phyloP scores from a whole-genome alignment of 2,113 vertebrate genomes.

The Cochlearius cochlearius region DNA sequence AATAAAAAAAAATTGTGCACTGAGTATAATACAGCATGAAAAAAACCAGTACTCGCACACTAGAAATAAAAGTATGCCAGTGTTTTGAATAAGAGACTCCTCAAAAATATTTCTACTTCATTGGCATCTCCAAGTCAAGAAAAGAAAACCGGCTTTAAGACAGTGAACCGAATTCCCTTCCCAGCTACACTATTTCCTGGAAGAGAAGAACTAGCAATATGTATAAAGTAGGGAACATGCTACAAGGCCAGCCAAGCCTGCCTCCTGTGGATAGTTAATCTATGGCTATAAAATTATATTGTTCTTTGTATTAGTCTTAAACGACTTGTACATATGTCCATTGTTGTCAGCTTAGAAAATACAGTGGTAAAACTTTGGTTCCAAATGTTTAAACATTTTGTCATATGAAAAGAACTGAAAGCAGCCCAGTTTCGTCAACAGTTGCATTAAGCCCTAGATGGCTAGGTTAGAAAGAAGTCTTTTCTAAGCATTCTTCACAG shows the following conservation, averaged over 20 bases:
- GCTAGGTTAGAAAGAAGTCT: not conserved
- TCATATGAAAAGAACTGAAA: not conserved
- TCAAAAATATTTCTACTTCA: not conserved
- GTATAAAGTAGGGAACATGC: not conserved
- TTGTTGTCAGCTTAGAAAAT: slow-evolving; percentile 18
- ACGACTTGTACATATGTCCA: not conserved
- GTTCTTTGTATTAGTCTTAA: slow-evolving; percentile 1
- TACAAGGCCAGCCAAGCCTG: not conserved
- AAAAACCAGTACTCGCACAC: not conserved
- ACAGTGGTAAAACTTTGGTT: not conserved
- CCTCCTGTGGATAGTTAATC: not conserved
- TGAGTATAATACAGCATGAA: not conserved
- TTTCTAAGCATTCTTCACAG: not conserved
- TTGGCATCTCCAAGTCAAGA: not conserved
- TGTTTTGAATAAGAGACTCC: not conserved
- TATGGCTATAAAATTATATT: not conserved
- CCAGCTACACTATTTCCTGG: not conserved
- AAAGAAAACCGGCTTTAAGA: not conserved
- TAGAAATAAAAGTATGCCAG: not conserved
- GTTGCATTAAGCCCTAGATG: not conserved
- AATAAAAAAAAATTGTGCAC: not conserved
- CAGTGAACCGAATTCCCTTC: not conserved
- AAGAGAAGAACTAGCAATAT: not conserved
- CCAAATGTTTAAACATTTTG: not conserved
- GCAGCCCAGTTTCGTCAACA: not conserved